Base-by-base conservation (phyloP, 1,140 invertebrate genomes). In the Copidosoma floridanum region DNA sequence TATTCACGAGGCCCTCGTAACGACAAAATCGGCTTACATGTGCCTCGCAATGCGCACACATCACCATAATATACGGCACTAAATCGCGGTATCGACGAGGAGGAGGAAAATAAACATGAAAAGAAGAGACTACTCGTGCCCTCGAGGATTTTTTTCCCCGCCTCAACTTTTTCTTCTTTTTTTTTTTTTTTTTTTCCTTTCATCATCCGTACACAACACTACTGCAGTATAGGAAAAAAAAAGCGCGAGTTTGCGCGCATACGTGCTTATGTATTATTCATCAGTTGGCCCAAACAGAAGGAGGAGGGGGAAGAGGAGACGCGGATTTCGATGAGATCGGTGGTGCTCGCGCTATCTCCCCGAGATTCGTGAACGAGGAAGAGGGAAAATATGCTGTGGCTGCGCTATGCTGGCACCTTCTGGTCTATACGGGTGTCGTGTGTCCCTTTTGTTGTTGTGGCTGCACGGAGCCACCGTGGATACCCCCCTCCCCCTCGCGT, bases 191-290 rank as follows among this genome's bases (percentile, higher is more conserved):
- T 2, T 23, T 12, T 44, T 10, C 43, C 14, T n/a, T 29, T 37
- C 24, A n/a, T n/a, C n/a, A n/a, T n/a, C n/a, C n/a, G n/a, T n/a
- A n/a, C n/a, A n/a, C n/a, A n/a, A n/a, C n/a, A n/a, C n/a, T n/a
- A n/a, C n/a, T n/a, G 32, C 8, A 37, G 32, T 37, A 7, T 37
- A 12, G n/a, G n/a, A n/a, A 16, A 60, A 61, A 61, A 54, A 53
- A 54, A 29, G 50, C 57, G 51, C 35, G 32, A 40, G 21, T 24
- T 53, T 24, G 41, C 40, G 43, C 58, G 44, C 54, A 47, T 44
- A 44, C 58, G 32, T 60, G 51, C 58, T 54, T 54, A 61, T 61
- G 51, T 37, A 54, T 61, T 61, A 61, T 61, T 54, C 58, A 55
- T 14, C 3, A 48, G 41, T 35, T 23, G 29, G 18, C 5, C 27